phyloP scores from a whole-genome alignment of 2,113 vertebrate genomes.

The Brachyhypopomus gauderio region DNA sequence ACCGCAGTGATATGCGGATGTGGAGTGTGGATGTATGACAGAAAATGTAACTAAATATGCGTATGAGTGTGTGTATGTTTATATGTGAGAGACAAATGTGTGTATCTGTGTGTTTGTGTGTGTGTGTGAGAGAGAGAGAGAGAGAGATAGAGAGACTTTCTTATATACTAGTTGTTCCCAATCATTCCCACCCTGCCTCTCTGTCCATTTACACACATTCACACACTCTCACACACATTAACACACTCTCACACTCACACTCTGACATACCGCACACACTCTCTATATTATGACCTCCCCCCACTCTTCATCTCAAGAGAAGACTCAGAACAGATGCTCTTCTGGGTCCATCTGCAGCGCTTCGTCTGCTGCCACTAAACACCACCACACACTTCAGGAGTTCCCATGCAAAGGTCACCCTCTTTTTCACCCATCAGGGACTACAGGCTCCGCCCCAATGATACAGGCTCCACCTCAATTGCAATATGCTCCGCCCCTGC shows the following conservation, averaged over 20 bases:
- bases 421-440: slow-evolving; percentile 5
- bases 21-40: too few species aligned
- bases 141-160: slow-evolving; percentile 31
- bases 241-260: not conserved
- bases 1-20: too few species aligned
- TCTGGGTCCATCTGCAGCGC: slow-evolving; percentile 69
- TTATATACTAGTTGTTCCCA: slow-evolving; percentile 46
- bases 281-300: not conserved
- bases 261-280: not conserved
- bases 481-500: not conserved
- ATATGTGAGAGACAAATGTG: slow-evolving; percentile 54
- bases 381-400: slow-evolving; percentile 73
- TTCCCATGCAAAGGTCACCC: slow-evolving; percentile 63
- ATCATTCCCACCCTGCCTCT: slow-evolving; percentile 32
- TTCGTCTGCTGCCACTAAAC: slow-evolving; percentile 66
- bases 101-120: slow-evolving; percentile 17
- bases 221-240: not conserved
- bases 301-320: slow-evolving; percentile 43
- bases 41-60: too few species aligned
- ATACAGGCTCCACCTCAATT: not conserved
- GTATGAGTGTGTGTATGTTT: slow-evolving; percentile 29
- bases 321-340: slow-evolving; percentile 60
- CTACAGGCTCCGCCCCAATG: not conserved
- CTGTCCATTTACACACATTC: slow-evolving; percentile 12
- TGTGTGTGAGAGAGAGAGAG: slow-evolving; percentile 37